Evolutionary conservation across 2,888 invertebrate species (phyloP).

Genomic region (Eucriotettix oculatus): DNA sequence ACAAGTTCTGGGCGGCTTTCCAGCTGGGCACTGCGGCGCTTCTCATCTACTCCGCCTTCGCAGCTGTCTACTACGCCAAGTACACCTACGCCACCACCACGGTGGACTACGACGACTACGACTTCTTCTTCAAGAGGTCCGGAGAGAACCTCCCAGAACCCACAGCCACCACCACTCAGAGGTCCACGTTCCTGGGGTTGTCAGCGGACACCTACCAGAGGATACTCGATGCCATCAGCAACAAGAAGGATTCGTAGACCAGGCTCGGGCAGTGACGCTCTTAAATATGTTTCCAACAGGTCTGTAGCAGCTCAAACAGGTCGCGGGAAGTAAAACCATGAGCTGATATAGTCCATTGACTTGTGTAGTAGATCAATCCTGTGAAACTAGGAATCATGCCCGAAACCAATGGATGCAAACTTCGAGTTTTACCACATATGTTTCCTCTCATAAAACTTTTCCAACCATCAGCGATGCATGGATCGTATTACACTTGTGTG

Average conservation of each 20-base stretch:
- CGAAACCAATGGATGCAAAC: too few relatives aligned
- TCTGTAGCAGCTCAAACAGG: too few relatives aligned
- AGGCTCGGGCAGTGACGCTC: neutral
- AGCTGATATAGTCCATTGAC: too few relatives aligned
- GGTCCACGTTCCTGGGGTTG: conserved; percentile 32
- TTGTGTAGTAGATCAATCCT: too few relatives aligned
- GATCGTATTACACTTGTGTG: too few relatives aligned
- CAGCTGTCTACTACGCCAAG: conserved; percentile 75
- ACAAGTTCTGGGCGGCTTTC: conserved; percentile 78
- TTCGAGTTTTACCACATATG: too few relatives aligned
- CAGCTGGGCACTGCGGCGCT: conserved; percentile 70
- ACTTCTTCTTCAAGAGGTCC: conserved; percentile 53
- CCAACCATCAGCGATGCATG: too few relatives aligned
- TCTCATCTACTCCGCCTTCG: conserved; percentile 68
- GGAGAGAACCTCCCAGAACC: neutral
- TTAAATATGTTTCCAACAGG: neutral
- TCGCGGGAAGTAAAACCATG: too few relatives aligned
- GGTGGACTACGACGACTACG: conserved; percentile 54
- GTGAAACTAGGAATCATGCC: too few relatives aligned
- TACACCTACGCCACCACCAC: conserved; percentile 69
- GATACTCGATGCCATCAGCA: conserved; percentile 39
- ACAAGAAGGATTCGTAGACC: conserved; percentile 24
- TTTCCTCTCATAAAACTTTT: too few relatives aligned
- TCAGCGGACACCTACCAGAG: conserved; percentile 46
- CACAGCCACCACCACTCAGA: neutral